phyloP scores from a whole-genome alignment of 2,113 vertebrate genomes.

The Clarias magur region DNA sequence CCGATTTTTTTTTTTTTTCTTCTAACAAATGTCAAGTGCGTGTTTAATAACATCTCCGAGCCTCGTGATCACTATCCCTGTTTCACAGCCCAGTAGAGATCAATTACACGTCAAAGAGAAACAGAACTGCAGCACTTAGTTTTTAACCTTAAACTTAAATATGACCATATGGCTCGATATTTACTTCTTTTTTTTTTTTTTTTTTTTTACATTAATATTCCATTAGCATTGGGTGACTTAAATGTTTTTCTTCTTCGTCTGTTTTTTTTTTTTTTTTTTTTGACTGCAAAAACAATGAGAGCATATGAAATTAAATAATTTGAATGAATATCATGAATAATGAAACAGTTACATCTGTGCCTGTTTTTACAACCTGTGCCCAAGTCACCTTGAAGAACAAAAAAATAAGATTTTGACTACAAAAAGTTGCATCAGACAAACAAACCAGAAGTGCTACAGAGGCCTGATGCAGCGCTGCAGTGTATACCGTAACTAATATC shows the following conservation, averaged over 20 bases:
- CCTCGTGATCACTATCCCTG: neutral
- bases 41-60: neutral
- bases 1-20: neutral
- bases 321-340: constrained; percentile 19
- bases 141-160: constrained; percentile 5
- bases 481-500: neutral
- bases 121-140: neutral
- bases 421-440: constrained; percentile 1
- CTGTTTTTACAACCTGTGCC: constrained; percentile 2
- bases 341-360: constrained; percentile 18
- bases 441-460: neutral
- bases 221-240: neutral
- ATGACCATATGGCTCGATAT: neutral
- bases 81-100: neutral
- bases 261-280: neutral
- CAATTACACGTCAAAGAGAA: neutral
- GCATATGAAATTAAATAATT: neutral
- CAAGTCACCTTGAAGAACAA: constrained; percentile 4
- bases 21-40: neutral
- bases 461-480: neutral
- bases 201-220: neutral
- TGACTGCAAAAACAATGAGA: constrained; percentile 2
- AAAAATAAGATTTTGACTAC: neutral
- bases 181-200: neutral
- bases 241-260: neutral